Evolutionary conservation across 2,888 invertebrate genomes (phyloP), one percentile per base, ranked within the genome.

Genomic region (Blastobasis adustella): DNA sequence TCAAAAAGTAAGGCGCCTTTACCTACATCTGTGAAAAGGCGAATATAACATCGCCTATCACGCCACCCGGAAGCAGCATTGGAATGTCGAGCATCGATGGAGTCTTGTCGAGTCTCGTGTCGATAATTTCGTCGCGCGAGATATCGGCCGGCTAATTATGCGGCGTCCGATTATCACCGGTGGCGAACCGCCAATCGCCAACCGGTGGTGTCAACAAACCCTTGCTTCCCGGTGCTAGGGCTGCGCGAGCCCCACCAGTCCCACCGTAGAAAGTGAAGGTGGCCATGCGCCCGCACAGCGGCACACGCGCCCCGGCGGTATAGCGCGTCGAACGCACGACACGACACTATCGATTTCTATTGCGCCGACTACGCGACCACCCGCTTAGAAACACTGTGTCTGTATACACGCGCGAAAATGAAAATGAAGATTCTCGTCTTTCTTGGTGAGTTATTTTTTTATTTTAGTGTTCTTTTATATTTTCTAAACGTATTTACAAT

Each of bases 221-320:
- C 78, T 79, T 62, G 57, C 71, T 83, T 83, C 79, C 85, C 78
- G 70, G 61, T 72, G 63, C 79, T 67, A 71, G 66, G 66, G 61
- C 66, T 42, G 9, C 47, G 38, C 41, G 10, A 67, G 67, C 85
- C 84, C 84, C 83, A 76, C 86, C 71, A 82, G 23, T 23, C 23
- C 23, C 23, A 23, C 23, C 69, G 67, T 83, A 84, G 87, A 88
- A 88, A 88, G 87, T 87, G 87, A 88, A 86, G 69, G 87, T 78
- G 69, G 55, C 56, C 10, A n/a, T 42, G 43, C 58, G 58, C 61
- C 69, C 57, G 59, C 53, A 58, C 54, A 49, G 57, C 63, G 65
- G 69, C 84, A 87, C 70, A 87, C 79, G 86, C 86, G 86, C 71
- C 60, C 62, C 63, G 74, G 78, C 79, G 82, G 76, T 71, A 65